Percentiles rank a stretch among this genome's conserved stretches.
phyloP scores from a whole-genome alignment of 2,797 vertebrate species.

The Ctenopoma kingsleyae region DNA sequence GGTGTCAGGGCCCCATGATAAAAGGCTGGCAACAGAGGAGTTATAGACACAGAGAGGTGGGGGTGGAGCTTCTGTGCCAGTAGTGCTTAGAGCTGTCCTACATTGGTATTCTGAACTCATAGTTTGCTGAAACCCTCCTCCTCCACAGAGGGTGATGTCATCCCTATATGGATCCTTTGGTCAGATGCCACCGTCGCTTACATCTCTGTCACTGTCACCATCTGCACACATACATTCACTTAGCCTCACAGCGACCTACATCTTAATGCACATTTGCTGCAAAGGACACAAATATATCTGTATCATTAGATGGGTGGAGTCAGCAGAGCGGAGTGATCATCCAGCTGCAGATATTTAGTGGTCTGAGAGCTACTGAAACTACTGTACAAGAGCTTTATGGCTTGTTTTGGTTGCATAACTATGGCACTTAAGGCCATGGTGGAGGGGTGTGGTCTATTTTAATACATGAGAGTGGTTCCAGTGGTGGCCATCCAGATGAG shows the following conservation, averaged over 20 bases:
- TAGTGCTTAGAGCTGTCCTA: slow-evolving; percentile 48
- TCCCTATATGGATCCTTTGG: slow-evolving; percentile 80
- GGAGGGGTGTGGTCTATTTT: slow-evolving; percentile 62
- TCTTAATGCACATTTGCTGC: slow-evolving; percentile 75
- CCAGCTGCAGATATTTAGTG: slow-evolving; percentile 19
- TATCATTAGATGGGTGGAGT: slow-evolving; percentile 64
- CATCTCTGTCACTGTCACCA: slow-evolving; percentile 78
- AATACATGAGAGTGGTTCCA: slow-evolving; percentile 80
- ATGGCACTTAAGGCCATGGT: slow-evolving; percentile 25
- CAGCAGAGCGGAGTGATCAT: slow-evolving; percentile 32
- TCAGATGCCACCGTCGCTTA: slow-evolving; percentile 74
- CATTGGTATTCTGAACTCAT: slow-evolving; percentile 83
- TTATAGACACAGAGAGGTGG: slow-evolving; percentile 48
- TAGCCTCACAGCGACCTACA: slow-evolving; percentile 73
- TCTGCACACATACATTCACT: slow-evolving; percentile 62
- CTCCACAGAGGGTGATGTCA: slow-evolving; percentile 80
- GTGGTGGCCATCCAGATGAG: slow-evolving; percentile 48
- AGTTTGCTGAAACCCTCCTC: slow-evolving; percentile 45
- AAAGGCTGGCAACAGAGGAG: slow-evolving; percentile 57
- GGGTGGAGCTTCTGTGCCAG: slow-evolving; percentile 47
- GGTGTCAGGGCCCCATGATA: slow-evolving; percentile 70
- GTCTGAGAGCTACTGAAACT: slow-evolving; percentile 27
- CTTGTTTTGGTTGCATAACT: slow-evolving; percentile 60
- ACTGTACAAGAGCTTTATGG: slow-evolving; percentile 40
- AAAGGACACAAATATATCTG: slow-evolving; percentile 77